Conservation (phyloP, 2,113 vertebrate species). For the Nestor notabilis region DNA sequence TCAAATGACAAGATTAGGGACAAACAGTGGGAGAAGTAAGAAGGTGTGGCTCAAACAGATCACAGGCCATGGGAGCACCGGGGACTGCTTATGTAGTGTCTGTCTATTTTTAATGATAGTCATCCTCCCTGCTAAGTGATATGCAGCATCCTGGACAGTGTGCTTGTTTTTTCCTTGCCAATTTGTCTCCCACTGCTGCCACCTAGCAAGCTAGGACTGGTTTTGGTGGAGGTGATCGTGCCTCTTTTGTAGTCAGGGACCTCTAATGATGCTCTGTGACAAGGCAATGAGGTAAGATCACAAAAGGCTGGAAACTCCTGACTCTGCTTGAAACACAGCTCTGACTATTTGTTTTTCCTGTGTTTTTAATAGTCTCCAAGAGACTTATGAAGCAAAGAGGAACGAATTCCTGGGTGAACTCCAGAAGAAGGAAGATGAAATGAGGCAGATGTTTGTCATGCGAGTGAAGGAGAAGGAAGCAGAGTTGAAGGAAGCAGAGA, state of each 20-base stretch:
- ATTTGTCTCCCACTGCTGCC: not conserved
- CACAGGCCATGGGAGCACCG: rapidly evolving
- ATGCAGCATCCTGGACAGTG: not conserved
- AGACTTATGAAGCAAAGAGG: slow-evolving; percentile 88
- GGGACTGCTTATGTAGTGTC: rapidly evolving
- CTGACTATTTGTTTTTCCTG: not conserved
- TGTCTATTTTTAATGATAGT: not conserved
- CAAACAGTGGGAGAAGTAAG: not conserved
- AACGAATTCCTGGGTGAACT: slow-evolving; percentile 87
- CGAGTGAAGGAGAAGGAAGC: slow-evolving; percentile 89
- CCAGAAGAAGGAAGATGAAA: slow-evolving; percentile 88
- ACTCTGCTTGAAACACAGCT: not conserved
- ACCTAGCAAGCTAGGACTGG: not conserved
- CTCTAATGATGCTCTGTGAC: rapidly evolving
- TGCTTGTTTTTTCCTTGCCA: rapidly evolving
- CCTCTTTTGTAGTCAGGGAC: no score
- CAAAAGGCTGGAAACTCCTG: not conserved
- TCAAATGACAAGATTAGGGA: not conserved
- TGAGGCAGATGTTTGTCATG: slow-evolving; percentile 91
- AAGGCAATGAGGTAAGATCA: rapidly evolving
- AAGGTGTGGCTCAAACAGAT: not conserved
- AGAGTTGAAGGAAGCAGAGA: slow-evolving; percentile 87
- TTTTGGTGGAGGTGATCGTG: rapidly evolving
- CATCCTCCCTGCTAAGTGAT: not conserved
- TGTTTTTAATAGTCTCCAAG: slow-evolving; percentile 79